Evolutionary conservation across 2,888 invertebrate genomes (phyloP), one percentile per base, ranked within the genome.

Genomic region (Hybos culiciformis): DNA sequence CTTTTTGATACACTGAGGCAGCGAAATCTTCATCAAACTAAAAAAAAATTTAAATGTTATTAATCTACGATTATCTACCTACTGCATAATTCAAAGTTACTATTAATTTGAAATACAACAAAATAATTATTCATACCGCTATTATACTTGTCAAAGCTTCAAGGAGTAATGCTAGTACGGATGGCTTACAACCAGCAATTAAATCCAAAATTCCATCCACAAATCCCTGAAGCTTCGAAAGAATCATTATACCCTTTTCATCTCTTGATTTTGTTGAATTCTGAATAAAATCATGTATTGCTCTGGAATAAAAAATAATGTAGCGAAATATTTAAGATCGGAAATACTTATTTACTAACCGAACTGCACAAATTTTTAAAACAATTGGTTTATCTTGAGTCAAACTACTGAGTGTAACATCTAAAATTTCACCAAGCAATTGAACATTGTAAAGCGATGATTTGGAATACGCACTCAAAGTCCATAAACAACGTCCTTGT

Each of bases 11-110:
- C 12, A 72, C 67, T 8, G 72, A 67, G 12, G 73, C 75, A 3
- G 80, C 79, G 53, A 80, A 78, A 37, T 67, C 65, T 26, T 70
- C 67, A 59, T 81, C 79, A 41, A 80, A 67, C 72, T 77, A 56
- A 37, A 53, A 60, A 47, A 23, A 41, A 43, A 44, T 47, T 41
- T 38, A 29, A 37, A 23, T n/a, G 15, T n/a, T n/a, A n/a, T n/a
- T n/a, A n/a, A n/a, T n/a, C n/a, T n/a, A n/a, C n/a, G n/a, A n/a
- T n/a, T n/a, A n/a, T n/a, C n/a, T n/a, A n/a, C n/a, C n/a, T n/a
- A n/a, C 29, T 29, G n/a, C 2, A 29, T 18, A 34, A 6, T 18
- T 34, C 19, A 14, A 36, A 36, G 3, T 20, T 36, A 8, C 4
- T 21, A 14, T 36, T 8, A 32, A 7, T 4, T 17, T 6, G 3